Evolutionary conservation across 1,140 invertebrate genomes (phyloP), one percentile per base, ranked within the genome.

Genomic region (Limonius californicus): DNA sequence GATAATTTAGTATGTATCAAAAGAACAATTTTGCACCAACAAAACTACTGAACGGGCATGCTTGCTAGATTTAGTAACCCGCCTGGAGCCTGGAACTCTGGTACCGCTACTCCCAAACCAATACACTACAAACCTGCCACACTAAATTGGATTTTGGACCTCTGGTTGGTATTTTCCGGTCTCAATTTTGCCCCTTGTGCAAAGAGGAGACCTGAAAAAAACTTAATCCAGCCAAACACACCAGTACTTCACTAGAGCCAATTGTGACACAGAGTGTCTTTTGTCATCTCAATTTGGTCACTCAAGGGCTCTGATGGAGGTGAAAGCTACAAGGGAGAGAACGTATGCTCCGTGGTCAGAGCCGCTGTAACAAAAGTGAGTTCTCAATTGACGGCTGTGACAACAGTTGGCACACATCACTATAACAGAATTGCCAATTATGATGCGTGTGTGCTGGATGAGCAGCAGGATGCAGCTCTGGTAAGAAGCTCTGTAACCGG

Each of bases 151-250:
- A 30, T 43, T 65, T 60, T 60, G 14, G 45, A 39, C 53, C 21
- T 58, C 45, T 30, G 57, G 64, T 50, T 50, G 42, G 16, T 50
- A 50, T 50, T 50, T 50, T 50, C 45, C 62, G 69, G 73, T 83
- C 81, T 82, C 82, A 83, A 83, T 84, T 85, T 84, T 84, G 83
- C 83, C 82, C 74, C 80, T 82, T 81, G 84, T 88, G 88, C 88
- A 89, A 89, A 89, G 88, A 90, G 88, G 88, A 89, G 88, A 89
- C 85, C 87, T 88, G 87, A 50, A 50, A 50, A 50, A 50, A 50
- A 50, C 16, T 50, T 50, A 12, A 50, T 50, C 66, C 69, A 70
- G 57, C 66, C 70, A 72, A 74, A 74, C 64, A 71, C 62, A 72
- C 64, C 67, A 68, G 62, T 64, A 63, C 65, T 59, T 50, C 14